phyloP scores from a whole-genome alignment of 2,797 vertebrate genomes.

The Channallabes apus region DNA sequence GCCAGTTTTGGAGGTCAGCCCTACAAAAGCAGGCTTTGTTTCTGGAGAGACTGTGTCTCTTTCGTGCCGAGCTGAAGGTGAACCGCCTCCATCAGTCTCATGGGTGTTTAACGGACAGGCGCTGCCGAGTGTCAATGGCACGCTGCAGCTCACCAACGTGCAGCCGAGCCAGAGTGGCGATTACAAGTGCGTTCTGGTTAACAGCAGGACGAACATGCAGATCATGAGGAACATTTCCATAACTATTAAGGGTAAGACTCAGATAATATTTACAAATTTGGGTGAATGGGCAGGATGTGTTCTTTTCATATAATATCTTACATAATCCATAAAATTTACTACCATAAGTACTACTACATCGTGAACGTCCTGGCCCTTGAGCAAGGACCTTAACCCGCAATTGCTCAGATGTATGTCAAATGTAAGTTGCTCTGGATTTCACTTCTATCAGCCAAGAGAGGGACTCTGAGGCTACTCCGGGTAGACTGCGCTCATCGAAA shows the following conservation, averaged over 20 bases:
- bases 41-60: constrained; percentile 65
- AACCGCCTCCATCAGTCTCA: constrained; percentile 65
- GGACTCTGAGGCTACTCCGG: too few relatives aligned
- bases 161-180: constrained; percentile 71
- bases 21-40: constrained; percentile 62
- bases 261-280: neutral
- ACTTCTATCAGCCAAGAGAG: neutral
- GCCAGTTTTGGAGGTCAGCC: constrained; percentile 59
- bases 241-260: constrained; percentile 69
- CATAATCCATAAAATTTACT: too few relatives aligned
- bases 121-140: constrained; percentile 56
- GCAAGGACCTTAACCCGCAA: too few relatives aligned
- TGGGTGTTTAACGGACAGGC: constrained; percentile 71
- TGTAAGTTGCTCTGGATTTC: too few relatives aligned
- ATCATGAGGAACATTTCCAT: constrained; percentile 63
- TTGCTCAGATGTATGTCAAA: too few relatives aligned
- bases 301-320: neutral
- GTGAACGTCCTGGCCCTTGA: too few relatives aligned
- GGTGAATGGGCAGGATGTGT: neutral
- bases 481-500: neutral
- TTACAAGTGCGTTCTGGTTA: constrained; percentile 76
- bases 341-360: too few relatives aligned
- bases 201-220: constrained; percentile 57
- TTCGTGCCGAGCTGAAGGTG: constrained; percentile 72
- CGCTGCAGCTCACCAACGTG: constrained; percentile 67